These are phyloP conservation scores for Acinonyx jubatus DNA, from an alignment of 2,113 vertebrate genomes.

Conservation along the genomic window DNA sequence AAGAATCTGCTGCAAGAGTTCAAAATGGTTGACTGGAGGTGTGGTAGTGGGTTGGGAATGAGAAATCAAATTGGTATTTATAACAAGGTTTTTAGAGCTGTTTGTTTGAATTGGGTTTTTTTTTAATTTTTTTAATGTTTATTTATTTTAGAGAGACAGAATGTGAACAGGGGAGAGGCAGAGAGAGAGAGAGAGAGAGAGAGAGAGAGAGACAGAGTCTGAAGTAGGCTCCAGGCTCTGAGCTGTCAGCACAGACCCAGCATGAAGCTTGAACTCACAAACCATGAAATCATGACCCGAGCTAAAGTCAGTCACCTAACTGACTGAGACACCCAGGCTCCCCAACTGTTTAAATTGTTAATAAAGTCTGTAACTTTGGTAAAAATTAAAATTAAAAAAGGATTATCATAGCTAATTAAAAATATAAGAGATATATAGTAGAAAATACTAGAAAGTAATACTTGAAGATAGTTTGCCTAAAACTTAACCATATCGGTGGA, in stretches of 20 bases:
- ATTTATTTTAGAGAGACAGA: no score
- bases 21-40: neutral
- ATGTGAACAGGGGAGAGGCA: no score
- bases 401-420: neutral
- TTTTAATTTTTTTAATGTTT: no score
- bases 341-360: neutral
- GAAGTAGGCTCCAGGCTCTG: no score
- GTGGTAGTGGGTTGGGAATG: neutral
- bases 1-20: neutral
- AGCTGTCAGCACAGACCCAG: no score
- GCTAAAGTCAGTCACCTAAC: no score
- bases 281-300: no score
- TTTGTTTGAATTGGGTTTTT: neutral
- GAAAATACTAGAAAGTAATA: neutral
- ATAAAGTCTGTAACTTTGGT: neutral
- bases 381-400: neutral
- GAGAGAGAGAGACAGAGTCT: no score
- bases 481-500: neutral
- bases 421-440: neutral
- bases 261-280: no score
- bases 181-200: no score
- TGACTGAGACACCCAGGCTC: no score
- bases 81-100: neutral
- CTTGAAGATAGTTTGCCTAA: slow-evolving; percentile 31
- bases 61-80: neutral